Percentiles rank a stretch among this genome's conserved stretches.
phyloP scores from a whole-genome alignment of 2,113 vertebrate genomes.

The Oenanthe oenanthe region DNA sequence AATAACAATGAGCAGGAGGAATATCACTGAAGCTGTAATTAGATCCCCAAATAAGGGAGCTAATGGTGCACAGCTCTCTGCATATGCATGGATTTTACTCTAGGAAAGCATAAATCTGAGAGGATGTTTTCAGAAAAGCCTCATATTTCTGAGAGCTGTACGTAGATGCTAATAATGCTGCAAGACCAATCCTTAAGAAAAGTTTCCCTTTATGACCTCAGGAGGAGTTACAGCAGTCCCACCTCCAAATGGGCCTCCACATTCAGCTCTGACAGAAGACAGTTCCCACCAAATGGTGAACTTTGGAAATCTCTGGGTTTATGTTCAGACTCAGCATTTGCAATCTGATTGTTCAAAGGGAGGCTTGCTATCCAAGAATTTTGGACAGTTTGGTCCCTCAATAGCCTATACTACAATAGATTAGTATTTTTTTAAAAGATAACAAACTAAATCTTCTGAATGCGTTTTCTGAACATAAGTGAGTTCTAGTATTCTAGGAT shows the following conservation, averaged over 20 bases:
- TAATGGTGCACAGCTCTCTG: not conserved
- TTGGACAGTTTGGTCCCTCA: not conserved
- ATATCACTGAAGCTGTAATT: not conserved
- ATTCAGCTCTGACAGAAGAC: not conserved
- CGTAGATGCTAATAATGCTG: not conserved
- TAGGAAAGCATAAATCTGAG: not conserved
- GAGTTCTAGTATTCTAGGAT: not conserved
- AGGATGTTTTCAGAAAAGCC: not conserved
- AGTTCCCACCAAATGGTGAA: not conserved
- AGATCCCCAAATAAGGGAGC: not conserved
- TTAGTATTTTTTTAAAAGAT: not conserved
- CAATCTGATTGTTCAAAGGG: not conserved
- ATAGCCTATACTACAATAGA: not conserved
- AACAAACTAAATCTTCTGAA: not conserved
- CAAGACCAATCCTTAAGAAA: not conserved
- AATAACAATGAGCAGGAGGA: not conserved
- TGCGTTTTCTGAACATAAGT: not conserved
- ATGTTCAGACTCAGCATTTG: not conserved
- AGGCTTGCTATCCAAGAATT: not conserved
- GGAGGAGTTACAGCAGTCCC: not conserved
- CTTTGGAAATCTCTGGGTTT: not conserved
- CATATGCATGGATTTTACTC: not conserved
- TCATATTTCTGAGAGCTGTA: not conserved
- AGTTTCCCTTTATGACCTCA: not conserved
- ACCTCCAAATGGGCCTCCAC: not conserved